Percentiles rank a stretch among this genome's conserved stretches.
These are phyloP conservation scores for Epirrhoe tristata DNA, from an alignment of 2,888 invertebrate species.

Conservation along the genomic window DNA sequence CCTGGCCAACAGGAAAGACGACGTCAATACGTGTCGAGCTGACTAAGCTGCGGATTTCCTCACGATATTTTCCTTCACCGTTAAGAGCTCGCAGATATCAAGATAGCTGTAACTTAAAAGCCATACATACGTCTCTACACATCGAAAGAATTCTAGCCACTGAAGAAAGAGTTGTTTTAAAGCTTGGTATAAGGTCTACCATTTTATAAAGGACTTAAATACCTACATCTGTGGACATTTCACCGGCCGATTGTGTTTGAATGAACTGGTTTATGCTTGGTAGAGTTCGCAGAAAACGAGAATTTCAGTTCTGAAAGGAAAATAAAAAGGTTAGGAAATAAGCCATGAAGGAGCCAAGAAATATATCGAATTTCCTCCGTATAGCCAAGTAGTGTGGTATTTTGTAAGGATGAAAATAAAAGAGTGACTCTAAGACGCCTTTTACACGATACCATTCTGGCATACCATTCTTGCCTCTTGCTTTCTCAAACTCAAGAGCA, in stretches of 20 bases:
- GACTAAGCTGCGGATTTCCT: too few relatives aligned
- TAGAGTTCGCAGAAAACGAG: constrained; percentile 31
- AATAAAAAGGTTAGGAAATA: constrained; percentile 16
- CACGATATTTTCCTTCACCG: too few relatives aligned
- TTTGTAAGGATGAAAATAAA: neutral
- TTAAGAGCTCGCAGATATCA: too few relatives aligned
- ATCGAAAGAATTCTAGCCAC: too few relatives aligned
- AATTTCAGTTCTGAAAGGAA: constrained; percentile 19
- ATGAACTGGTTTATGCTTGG: constrained; percentile 49
- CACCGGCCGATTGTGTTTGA: constrained; percentile 50
- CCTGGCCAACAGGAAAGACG: too few relatives aligned
- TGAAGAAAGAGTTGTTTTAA: neutral
- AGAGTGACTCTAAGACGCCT: neutral
- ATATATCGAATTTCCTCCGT: neutral
- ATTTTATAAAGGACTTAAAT: neutral
- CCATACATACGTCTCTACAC: too few relatives aligned
- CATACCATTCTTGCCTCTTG: neutral
- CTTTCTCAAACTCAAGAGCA: too few relatives aligned
- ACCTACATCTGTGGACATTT: constrained; percentile 32
- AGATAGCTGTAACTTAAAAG: too few relatives aligned
- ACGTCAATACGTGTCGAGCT: too few relatives aligned
- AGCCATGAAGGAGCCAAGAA: constrained; percentile 1
- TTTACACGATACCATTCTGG: neutral
- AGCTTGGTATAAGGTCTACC: neutral
- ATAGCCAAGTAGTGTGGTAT: neutral